Evolutionary conservation across 1,140 invertebrate genomes (phyloP).

Genomic region (Littorina saxatilis): DNA sequence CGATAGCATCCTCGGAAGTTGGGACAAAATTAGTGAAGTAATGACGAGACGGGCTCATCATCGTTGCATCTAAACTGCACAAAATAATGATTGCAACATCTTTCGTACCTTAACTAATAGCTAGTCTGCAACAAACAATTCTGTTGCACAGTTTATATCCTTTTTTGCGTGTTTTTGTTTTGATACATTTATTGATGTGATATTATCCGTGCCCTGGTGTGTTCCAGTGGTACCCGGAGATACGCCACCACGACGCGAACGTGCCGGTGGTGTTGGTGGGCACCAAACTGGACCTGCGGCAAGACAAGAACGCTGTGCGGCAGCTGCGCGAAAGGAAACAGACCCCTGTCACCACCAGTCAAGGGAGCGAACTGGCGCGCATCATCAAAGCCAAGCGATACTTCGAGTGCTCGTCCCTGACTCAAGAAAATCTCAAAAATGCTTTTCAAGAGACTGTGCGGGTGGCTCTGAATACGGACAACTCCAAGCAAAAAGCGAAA

Average conservation of each 20-base stretch:
- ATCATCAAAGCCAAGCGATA: conserved; percentile 87
- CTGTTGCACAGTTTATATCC: too few species aligned
- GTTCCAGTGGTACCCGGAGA: conserved; percentile 91
- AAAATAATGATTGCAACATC: too few species aligned
- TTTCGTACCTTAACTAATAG: too few species aligned
- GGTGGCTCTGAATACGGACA: conserved; percentile 78
- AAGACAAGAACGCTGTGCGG: conserved; percentile 82
- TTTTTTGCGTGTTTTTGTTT: too few species aligned
- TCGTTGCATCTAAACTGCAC: too few species aligned
- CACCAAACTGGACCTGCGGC: conserved; percentile 74
- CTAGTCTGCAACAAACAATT: too few species aligned
- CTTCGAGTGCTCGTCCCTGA: conserved; percentile 93
- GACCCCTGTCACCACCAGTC: conserved; percentile 84
- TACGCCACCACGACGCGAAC: conserved; percentile 90
- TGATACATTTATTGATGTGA: too few species aligned
- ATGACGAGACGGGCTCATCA: too few species aligned
- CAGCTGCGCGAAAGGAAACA: conserved; percentile 93
- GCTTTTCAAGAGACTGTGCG: conserved; percentile 92
- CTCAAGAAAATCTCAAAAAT: conserved; percentile 94
- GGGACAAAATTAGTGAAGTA: too few species aligned
- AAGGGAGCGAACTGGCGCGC: conserved; percentile 85
- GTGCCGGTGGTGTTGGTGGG: conserved; percentile 92
- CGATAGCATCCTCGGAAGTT: too few species aligned
- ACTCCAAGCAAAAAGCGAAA: background rate
- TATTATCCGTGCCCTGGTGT: too few species aligned